Base-by-base conservation (phyloP, 2,113 vertebrate genomes). In the Rhinopithecus roxellana region DNA sequence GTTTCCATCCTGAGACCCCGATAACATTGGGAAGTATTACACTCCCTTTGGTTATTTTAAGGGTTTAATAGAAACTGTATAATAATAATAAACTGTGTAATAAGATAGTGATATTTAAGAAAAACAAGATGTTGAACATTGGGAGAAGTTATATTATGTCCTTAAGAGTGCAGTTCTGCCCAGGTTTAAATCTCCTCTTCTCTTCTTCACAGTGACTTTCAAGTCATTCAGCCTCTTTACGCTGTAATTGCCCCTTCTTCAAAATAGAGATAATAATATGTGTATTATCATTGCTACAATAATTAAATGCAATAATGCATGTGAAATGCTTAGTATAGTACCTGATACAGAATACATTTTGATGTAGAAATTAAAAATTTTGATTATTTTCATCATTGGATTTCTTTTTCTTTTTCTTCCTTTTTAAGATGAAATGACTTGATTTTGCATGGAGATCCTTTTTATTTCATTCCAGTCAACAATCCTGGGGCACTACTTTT, bases 181-280 rank as follows among this genome's bases (percentile, higher is more conserved):
- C 50, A 79, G 35, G 79, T 97, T 97, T 72, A 89, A 86, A 16
- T 30, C 48, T 50, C 38, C 72, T n/a, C 61, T 94, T 90, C 91
- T 87, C 1, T 0, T 48, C 55, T 57, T 96, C 89, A 35, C 78
- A 97, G 20, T 77, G 89, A 75, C 9, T 25, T 43, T 55, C 22
- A 50, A 98, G 86, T 81, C 94, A 67, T 90, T 97, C 57, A 75
- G 75, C 45, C 5, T 92, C 0, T 95, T 94, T 95, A 48, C 79
- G 72, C 72, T 74, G 72, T 96, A 90, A 64, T 61, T 93, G 48
- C n/a, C 89, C 82, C 74, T 96, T 81, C 43, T 95, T 85, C 67
- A 3, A 85, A 79, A 87, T 1, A 52, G 75, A 30, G 6, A 0
- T 30, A 78, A 1, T 6, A 38, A 89, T 8, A 50, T 11, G 18